Base-by-base conservation (phyloP, 1,140 invertebrate species). In the Bathynomus jamesi region DNA sequence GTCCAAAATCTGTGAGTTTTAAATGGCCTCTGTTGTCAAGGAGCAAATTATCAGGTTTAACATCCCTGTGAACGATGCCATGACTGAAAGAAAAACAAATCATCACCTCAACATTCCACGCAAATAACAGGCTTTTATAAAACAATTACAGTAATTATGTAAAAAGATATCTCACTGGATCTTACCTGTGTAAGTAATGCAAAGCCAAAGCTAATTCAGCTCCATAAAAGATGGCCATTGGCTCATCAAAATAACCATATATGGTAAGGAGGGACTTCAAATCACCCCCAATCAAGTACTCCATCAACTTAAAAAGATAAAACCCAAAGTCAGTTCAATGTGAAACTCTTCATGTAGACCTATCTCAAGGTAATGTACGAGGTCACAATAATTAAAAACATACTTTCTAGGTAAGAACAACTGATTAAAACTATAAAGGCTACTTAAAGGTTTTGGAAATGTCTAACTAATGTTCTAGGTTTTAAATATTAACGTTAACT, bases 41-140 rank as follows among this genome's bases (percentile, higher is more conserved):
- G 0, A 99, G 85, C 87, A 99, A 93, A 81, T 99, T 99, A 82
- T 99, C 96, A 17, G 97, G 97, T 83, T 99, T 99, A 0, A 99
- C 85, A 83, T 99, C 97, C 74, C 95, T 84, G 81, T 99, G 97
- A 11, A 98, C 91, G 78, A 99, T 98, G 13, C 94, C 94, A 83
- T 97, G 95, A 62, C 89, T 82, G 72, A 30, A 79, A 78, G 10
- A n/a, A n/a, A n/a, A n/a, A n/a, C n/a, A n/a, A n/a, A n/a, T n/a
- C n/a, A n/a, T n/a, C n/a, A n/a, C n/a, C n/a, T n/a, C n/a, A n/a
- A n/a, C n/a, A n/a, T n/a, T n/a, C n/a, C n/a, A n/a, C n/a, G n/a
- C n/a, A n/a, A n/a, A n/a, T n/a, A n/a, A n/a, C n/a, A n/a, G n/a
- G n/a, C n/a, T n/a, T n/a, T n/a, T n/a, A n/a, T n/a, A n/a, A n/a